Evolutionary conservation across 2,888 invertebrate genomes (phyloP), one percentile per base, ranked within the genome.

Genomic region (Rotaria magnacalcarata): DNA sequence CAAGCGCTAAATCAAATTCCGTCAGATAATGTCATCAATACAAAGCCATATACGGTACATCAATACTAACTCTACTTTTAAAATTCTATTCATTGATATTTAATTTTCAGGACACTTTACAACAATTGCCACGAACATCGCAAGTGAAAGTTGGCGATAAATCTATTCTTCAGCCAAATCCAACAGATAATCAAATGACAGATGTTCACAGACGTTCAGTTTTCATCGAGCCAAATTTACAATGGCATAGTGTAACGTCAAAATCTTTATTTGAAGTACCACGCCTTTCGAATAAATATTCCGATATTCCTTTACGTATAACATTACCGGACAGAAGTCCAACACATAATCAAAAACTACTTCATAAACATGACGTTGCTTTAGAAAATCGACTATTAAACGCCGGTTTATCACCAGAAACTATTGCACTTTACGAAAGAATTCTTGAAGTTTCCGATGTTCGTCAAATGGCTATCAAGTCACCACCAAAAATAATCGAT

Each of bases 321-420:
- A 80, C 80, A 47, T 41, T 80, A 80, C 80, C 47, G 10, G 47
- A 24, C 14, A 3, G 1, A 47, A 24, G 43, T 19, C 43, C 43
- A n/a, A 47, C 24, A n/a, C 24, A 47, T 43, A 43, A 80, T n/a
- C 47, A 43, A 80, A 47, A 43, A 80, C n/a, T 43, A 21, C 24
- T 80, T 80, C n/a, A 24, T 47, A 80, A 8, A n/a, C 80, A 80
- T 47, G 14, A 80, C 47, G 8, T 47, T 43, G 47, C 21, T 47
- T 47, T 80, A 80, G 80, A 80, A 47, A 43, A 24, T 41, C 80
- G 80, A 11, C 80, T 80, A 1, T 47, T 80, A 80, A 21, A n/a
- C n/a, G 80, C 80, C n/a, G 80, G 80, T 80, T n/a, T 80, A 14
- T 80, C 80, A 4, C 80, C 80, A 4, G 80, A 80, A 47, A 80